These are phyloP conservation scores for Pemphigus obesinymphae DNA, from an alignment of 1,140 invertebrate species.

Conservation along the genomic window DNA sequence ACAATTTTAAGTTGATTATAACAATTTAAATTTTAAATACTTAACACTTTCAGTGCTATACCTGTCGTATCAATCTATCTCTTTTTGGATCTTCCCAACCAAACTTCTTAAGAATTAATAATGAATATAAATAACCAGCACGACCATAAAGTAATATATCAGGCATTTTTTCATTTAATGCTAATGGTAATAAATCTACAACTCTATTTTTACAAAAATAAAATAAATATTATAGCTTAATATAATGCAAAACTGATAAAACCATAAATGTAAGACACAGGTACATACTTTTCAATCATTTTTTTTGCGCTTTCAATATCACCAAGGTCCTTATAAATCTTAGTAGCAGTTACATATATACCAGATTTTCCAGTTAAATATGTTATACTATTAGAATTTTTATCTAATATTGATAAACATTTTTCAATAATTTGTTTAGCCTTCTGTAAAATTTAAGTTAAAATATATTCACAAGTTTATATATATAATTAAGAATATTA, in stretches of 20 bases:
- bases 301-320: neutral
- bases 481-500: too few relatives aligned
- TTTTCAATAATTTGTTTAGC: slow-evolving; percentile 35
- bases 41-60: slow-evolving; percentile 45
- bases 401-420: slow-evolving; percentile 14
- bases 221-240: neutral
- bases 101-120: slow-evolving; percentile 67
- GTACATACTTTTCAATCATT: slow-evolving; percentile 22
- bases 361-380: slow-evolving; percentile 44
- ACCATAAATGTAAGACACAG: neutral
- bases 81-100: slow-evolving; percentile 53
- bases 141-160: slow-evolving; percentile 84
- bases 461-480: too few relatives aligned
- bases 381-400: slow-evolving; percentile 31
- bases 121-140: slow-evolving; percentile 74
- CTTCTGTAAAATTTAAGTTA: too few relatives aligned
- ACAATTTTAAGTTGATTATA: neutral
- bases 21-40: neutral
- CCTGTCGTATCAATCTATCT: slow-evolving; percentile 53
- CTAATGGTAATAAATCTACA: neutral
- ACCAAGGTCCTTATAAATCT: slow-evolving; percentile 8
- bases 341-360: slow-evolving; percentile 34
- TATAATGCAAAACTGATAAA: neutral
- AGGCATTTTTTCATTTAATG: slow-evolving; percentile 54
- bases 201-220: neutral